Percentiles rank a stretch among this genome's conserved stretches.
phyloP scores from a whole-genome alignment of 2,113 vertebrate genomes.

The Atractosteus spatula region DNA sequence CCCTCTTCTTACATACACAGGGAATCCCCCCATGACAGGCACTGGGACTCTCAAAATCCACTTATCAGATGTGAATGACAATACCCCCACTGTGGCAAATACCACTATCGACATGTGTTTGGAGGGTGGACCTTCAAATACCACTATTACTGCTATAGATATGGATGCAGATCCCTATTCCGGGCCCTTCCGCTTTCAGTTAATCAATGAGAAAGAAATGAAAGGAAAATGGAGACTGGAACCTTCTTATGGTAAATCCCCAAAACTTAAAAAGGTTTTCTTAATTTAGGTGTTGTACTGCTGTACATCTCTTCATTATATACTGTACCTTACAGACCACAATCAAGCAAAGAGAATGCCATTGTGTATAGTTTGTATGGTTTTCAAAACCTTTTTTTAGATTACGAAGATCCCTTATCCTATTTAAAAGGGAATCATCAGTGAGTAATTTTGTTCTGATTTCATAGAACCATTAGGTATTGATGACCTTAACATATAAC shows the following conservation, averaged over 20 bases:
- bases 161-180: slow-evolving; percentile 35
- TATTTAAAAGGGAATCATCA: no score
- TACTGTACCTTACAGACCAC: no score
- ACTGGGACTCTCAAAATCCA: slow-evolving; percentile 43
- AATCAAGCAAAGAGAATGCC: no score
- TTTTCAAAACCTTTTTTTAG: no score
- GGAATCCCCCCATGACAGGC: slow-evolving; percentile 44
- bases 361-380: no score
- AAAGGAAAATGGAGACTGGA: slow-evolving; percentile 48
- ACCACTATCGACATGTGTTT: slow-evolving; percentile 37
- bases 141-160: slow-evolving; percentile 37
- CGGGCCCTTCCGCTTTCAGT: slow-evolving; percentile 50
- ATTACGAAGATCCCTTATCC: no score
- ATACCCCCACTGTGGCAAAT: slow-evolving; percentile 9
- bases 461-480: no score
- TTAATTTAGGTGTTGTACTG: no score
- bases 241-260: slow-evolving; percentile 41
- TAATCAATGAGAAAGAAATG: slow-evolving; percentile 40
- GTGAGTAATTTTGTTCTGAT: no score
- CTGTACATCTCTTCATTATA: no score
- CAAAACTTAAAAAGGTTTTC: no score
- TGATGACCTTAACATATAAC: no score
- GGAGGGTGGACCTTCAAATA: background rate
- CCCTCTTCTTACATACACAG: slow-evolving; percentile 27
- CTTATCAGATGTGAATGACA: slow-evolving; percentile 40